Conservation (phyloP, 2,888 invertebrate genomes). For the Listrodromus nycthemerus region DNA sequence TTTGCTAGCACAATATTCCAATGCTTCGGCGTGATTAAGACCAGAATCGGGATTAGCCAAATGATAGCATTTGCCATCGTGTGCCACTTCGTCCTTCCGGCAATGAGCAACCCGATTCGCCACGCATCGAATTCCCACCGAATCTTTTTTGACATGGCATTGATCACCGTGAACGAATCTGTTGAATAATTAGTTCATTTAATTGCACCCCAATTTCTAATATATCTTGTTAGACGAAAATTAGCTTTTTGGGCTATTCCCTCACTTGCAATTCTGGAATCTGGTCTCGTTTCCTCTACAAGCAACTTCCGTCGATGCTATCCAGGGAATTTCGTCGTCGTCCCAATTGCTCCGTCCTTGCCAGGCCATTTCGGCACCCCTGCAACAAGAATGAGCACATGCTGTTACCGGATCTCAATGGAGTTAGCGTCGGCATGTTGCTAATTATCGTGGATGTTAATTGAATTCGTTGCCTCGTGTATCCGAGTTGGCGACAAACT, state of each 20-base stretch:
- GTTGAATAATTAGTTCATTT: slow-evolving; percentile 43
- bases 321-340: slow-evolving; percentile 77
- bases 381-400: slow-evolving; percentile 72
- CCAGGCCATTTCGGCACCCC: slow-evolving; percentile 85
- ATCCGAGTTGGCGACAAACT: slow-evolving; percentile 85
- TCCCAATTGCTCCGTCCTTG: slow-evolving; percentile 82
- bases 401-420: not conserved
- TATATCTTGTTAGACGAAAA: slow-evolving; percentile 22
- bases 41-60: slow-evolving; percentile 81
- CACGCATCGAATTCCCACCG: slow-evolving; percentile 83
- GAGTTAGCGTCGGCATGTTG: not conserved
- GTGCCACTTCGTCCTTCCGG: slow-evolving; percentile 84
- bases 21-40: slow-evolving; percentile 83
- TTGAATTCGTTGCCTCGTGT: slow-evolving; percentile 80
- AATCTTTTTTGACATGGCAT: slow-evolving; percentile 82
- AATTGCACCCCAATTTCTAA: slow-evolving; percentile 1
- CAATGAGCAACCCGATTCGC: slow-evolving; percentile 84
- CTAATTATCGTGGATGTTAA: slow-evolving; percentile 38
- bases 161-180: slow-evolving; percentile 79
- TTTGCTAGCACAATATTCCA: slow-evolving; percentile 83
- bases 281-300: slow-evolving; percentile 84
- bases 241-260: not conserved
- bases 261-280: slow-evolving; percentile 82
- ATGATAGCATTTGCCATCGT: slow-evolving; percentile 85
- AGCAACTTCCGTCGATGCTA: slow-evolving; percentile 81